Evolutionary conservation across 2,888 invertebrate genomes (phyloP), one percentile per base, ranked within the genome.

Genomic region (Ditula angustiorana): DNA sequence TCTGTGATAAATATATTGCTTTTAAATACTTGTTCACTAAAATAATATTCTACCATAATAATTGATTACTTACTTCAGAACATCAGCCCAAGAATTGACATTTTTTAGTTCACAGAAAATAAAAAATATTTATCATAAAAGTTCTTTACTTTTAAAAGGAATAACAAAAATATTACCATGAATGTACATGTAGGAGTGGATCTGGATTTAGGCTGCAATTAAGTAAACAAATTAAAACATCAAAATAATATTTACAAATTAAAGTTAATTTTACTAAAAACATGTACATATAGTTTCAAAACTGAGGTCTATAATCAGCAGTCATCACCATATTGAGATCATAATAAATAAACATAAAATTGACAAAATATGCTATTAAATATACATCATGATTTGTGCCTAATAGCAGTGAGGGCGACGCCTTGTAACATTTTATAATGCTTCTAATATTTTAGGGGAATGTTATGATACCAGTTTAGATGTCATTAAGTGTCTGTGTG

Each of bases 51-150:
- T 85, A 82, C 76, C 74, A 69, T 87, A 84, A 76, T 88, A 90
- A 90, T 90, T 89, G 88, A 87, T 74, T 85, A 80, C 73, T 85
- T 82, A 79, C 62, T 75, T 79, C 78, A 72, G 78, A 79, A 82
- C 77, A 88, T 82, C 89, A 87, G 81, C 88, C 86, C 74, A 80
- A 79, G 78, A 91, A 91, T 91, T 91, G 91, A 90, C 91, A 86
- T 79, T 69, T 70, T 13, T 61, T 66, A 28, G n/a, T n/a, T n/a
- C n/a, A n/a, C n/a, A n/a, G n/a, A n/a, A n/a, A n/a, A n/a, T n/a
- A n/a, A n/a, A n/a, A n/a, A n/a, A 46, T 66, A 61, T 55, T 30
- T 64, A 35, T 49, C 52, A 58, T 44, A 61, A 59, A 66, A 44
- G 35, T 61, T 56, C 52, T 19, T 41, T 37, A 37, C 11, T 5